Base-by-base conservation (phyloP, 2,888 invertebrate species). In the Sarcophaga variegata region DNA sequence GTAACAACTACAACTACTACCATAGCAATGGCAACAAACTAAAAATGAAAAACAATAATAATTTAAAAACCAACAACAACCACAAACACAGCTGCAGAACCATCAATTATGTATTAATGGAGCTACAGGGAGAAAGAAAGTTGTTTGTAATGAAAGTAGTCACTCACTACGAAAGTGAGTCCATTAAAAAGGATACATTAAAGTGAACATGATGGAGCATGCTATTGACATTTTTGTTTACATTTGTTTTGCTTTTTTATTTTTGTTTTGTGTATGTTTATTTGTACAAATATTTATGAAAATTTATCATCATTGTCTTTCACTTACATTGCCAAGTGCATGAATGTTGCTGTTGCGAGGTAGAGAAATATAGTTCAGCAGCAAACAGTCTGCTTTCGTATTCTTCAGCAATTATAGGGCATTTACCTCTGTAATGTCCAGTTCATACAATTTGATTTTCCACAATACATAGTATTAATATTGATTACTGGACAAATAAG, bases 221-320 rank as follows among this genome's bases (percentile, higher is more conserved):
- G 77, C 77, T 83, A 78, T 83, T 83, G 83, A 67, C 83, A 83
- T 20, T 78, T 77, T 78, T 83, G 72, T 83, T 83, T 72, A 67
- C 83, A 83, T 67, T 78, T 77, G 71, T 77, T 83, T 45, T 64
- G 27, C n/a, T 54, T 54, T 12, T 54, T 14, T 0, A 17, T 4
- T 4, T 12, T 17, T 3, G 1, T 8, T 12, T 12, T 10, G 4
- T 27, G 27, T 27, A 0, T 5, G 4, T 27, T 27, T 27, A 4
- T 5, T 27, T 27, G 27, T 20, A 20, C 20, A 20, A 20, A 20
- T 20, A 20, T 20, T 20, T 0, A 20, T 20, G 0, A 20, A 20
- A 20, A 20, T 20, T 20, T 20, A 20, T 20, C 6, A 37, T 37
- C 60, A 67, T 67, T 67, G 78, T 83, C 71, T 66, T 72, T 66